Base-by-base conservation (phyloP, 2,113 vertebrate species). In the Scopus umbretta region DNA sequence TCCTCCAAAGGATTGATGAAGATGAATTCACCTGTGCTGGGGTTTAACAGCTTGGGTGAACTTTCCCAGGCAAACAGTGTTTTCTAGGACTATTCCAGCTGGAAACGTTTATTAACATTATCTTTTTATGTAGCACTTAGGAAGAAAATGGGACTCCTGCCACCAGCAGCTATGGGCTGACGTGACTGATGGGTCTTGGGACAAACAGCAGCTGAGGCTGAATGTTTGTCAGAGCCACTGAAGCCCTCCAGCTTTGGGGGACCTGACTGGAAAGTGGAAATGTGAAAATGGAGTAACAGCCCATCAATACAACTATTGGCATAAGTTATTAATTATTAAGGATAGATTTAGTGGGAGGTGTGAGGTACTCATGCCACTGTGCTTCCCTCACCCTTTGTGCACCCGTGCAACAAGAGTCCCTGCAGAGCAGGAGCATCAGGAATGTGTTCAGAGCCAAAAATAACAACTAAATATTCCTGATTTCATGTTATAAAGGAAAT, bases 11-110 rank as follows among this genome's bases (percentile, higher is more conserved):
- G 36, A 16, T 72, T 43, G 19, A 34, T 30, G 6, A 34, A 61
- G n/a, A 49, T 17, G 23, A 72, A 80, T 47, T 61, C 4, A 0
- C 30, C 62, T 0, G 0, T 3, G 2, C 53, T 55, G 40, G 23
- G 42, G 21, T 27, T 93, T 71, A 66, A 74, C 10, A 29, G 29
- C 22, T 72, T 16, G 32, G 43, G 36, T 43, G 86, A 86, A 72
- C 29, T 34, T 65, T 45, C 16, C 15, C 61, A 68, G 56, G 40
- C 10, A 52, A 53, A 4, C 1, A 3, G n/a, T 47, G 40, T 10
- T 86, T 72, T 43, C 21, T 2, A 34, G 82, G 40, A 45, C 49
- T 29, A 2, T 88, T 86, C 58, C 79, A 70, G 63, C 50, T 36
- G 22, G 59, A 61, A 75, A 30, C 0, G 0, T 45, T 58, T 56